Percentiles rank a stretch among this genome's conserved stretches.
Evolutionary conservation across 2,888 invertebrate species (phyloP).

Genomic region (Cephus runcator): DNA sequence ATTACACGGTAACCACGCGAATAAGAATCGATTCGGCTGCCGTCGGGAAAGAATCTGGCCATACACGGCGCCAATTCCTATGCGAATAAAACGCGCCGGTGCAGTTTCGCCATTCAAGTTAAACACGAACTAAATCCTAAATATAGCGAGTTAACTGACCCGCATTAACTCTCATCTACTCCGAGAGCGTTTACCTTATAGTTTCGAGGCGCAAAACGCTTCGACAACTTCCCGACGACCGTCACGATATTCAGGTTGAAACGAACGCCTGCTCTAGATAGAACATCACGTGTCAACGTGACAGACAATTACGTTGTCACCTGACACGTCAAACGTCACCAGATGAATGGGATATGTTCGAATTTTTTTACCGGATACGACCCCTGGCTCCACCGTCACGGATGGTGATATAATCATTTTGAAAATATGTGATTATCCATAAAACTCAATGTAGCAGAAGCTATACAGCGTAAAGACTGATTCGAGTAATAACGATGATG

Average conservation of each 20-base stretch:
- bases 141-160: constrained; percentile 16
- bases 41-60: constrained; percentile 6
- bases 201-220: neutral
- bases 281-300: neutral
- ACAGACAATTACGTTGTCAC: neutral
- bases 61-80: constrained; percentile 7
- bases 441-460: neutral
- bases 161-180: constrained; percentile 9
- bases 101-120: constrained; percentile 7
- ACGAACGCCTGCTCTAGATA: neutral
- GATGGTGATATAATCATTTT: neutral
- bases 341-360: neutral
- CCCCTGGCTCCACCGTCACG: neutral
- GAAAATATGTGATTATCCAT: neutral
- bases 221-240: neutral
- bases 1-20: constrained; percentile 46
- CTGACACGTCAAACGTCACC: neutral
- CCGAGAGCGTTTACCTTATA: constrained; percentile 3
- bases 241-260: neutral
- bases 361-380: neutral
- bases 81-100: constrained; percentile 8
- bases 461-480: neutral
- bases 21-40: constrained; percentile 50
- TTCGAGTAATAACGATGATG: neutral
- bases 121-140: constrained; percentile 8